phyloP scores from a whole-genome alignment of 37 sponge, comb jelly and placozoan genomes.

The Petrosia ficiformis region DNA sequence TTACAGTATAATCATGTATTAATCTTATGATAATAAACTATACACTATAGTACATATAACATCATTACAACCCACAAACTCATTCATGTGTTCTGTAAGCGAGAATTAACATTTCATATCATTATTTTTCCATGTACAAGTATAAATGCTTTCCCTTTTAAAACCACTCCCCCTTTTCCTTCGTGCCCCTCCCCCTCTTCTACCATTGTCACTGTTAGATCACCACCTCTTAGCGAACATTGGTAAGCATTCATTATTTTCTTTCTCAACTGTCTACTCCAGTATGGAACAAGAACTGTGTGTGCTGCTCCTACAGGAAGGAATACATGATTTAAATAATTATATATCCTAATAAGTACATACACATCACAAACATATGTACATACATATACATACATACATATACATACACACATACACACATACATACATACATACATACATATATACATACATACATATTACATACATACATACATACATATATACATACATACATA shows the following conservation, averaged over 20 bases:
- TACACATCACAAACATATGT: not conserved
- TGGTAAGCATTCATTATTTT: constrained; percentile 50
- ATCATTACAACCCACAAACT: too few relatives aligned
- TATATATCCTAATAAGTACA: too few relatives aligned
- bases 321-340: not conserved
- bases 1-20: too few relatives aligned
- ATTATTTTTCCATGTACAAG: too few relatives aligned
- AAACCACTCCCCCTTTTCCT: too few relatives aligned
- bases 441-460: not conserved
- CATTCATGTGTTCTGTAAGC: too few relatives aligned
- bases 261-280: constrained; percentile 46
- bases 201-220: constrained; percentile 48
- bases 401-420: not conserved
- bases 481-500: not conserved
- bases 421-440: not conserved
- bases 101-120: too few relatives aligned
- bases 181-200: constrained; percentile 37
- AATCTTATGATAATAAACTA: too few relatives aligned
- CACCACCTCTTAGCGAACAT: constrained; percentile 73
- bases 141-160: too few relatives aligned
- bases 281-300: constrained; percentile 74
- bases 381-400: not conserved
- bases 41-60: too few relatives aligned
- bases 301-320: constrained; percentile 60
- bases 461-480: constrained; percentile 46